These are phyloP conservation scores for Salvelinus alpinus DNA, from an alignment of 2,113 vertebrate genomes.

Conservation along the genomic window DNA sequence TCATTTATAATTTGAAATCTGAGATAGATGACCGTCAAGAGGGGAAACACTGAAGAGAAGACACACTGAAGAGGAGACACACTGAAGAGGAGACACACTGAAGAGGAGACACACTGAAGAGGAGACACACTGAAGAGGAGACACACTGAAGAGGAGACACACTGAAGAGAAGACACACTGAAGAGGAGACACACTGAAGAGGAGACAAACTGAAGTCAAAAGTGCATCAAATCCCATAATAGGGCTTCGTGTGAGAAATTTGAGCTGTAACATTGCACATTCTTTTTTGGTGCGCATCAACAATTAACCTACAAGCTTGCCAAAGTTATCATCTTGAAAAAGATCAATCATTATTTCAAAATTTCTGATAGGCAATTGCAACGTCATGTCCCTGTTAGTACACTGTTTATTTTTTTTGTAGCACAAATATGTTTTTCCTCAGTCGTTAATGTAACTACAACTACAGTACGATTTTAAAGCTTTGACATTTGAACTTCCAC, in stretches of 20 bases:
- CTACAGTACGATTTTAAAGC: constrained; percentile 44
- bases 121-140: constrained; percentile 16
- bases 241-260: constrained; percentile 37
- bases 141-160: constrained; percentile 24
- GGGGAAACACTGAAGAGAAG: background rate
- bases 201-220: constrained; percentile 25
- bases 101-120: background rate
- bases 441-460: constrained; percentile 13
- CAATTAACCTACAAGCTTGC: constrained; percentile 64
- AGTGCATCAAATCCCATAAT: constrained; percentile 31
- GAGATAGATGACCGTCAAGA: constrained; percentile 40
- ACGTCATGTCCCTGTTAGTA: constrained; percentile 15
- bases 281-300: constrained; percentile 69
- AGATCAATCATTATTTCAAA: constrained; percentile 41
- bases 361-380: constrained; percentile 30
- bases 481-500: constrained; percentile 48
- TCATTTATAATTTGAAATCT: constrained; percentile 90
- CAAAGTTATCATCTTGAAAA: constrained; percentile 60
- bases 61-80: background rate
- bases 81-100: background rate
- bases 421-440: constrained; percentile 8
- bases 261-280: constrained; percentile 63
- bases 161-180: background rate
- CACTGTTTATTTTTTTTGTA: background rate
- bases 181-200: constrained; percentile 10